Percentiles rank a stretch among this genome's conserved stretches.
Evolutionary conservation across 2,888 invertebrate genomes (phyloP).

Genomic region (Drosophila paranaensis): DNA sequence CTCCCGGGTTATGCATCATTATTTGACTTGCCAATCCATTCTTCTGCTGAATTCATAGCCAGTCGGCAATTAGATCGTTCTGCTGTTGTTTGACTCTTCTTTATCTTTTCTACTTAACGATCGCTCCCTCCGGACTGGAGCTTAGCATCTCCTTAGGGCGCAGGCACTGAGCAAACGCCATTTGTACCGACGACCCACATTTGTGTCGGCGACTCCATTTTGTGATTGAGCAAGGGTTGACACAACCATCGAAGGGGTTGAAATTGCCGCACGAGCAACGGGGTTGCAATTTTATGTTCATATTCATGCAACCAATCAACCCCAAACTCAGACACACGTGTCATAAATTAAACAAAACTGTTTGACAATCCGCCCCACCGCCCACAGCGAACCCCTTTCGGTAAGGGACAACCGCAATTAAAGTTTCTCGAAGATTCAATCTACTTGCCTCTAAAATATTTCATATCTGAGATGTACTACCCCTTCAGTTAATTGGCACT

Average conservation of each 20-base stretch:
- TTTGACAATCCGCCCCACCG: slow-evolving; percentile 54
- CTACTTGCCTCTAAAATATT: background rate
- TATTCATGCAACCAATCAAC: slow-evolving; percentile 49
- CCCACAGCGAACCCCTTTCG: background rate
- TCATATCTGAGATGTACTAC: background rate
- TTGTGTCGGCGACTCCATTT: slow-evolving; percentile 38
- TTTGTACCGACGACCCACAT: slow-evolving; percentile 16
- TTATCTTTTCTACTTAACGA: slow-evolving; percentile 29
- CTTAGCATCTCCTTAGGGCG: slow-evolving; percentile 12
- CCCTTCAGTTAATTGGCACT: background rate
- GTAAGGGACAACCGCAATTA: slow-evolving; percentile 19
- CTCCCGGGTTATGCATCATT: slow-evolving; percentile 72
- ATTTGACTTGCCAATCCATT: slow-evolving; percentile 67
- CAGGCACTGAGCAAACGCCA: slow-evolving; percentile 23
- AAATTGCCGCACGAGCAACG: slow-evolving; percentile 40
- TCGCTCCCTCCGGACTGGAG: slow-evolving; percentile 43
- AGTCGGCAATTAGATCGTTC: slow-evolving; percentile 38
- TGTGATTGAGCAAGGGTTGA: slow-evolving; percentile 51
- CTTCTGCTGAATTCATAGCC: slow-evolving; percentile 8
- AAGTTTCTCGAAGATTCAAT: background rate
- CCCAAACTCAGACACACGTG: slow-evolving; percentile 56
- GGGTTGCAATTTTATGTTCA: slow-evolving; percentile 46
- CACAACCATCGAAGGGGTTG: slow-evolving; percentile 32
- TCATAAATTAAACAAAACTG: slow-evolving; percentile 70
- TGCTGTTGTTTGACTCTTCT: slow-evolving; percentile 6